These are phyloP conservation scores for Nannobrachium achirus DNA, from an alignment of 2,113 vertebrate species.

Conservation along the genomic window DNA sequence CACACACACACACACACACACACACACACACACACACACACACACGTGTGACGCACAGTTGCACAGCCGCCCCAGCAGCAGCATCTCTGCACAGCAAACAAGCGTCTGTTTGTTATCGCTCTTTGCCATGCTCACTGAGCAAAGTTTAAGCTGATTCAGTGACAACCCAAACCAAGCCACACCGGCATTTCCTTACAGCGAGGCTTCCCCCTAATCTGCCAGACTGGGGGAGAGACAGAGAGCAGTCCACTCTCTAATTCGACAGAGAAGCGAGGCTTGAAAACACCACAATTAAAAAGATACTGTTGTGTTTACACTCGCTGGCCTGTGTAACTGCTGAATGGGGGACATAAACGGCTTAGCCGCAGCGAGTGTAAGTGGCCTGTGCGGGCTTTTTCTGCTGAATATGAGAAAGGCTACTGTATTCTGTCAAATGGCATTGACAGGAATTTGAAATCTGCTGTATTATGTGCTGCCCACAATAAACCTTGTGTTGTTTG, in stretches of 20 bases:
- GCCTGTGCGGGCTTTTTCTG: constrained; percentile 62
- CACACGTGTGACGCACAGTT: constrained; percentile 33
- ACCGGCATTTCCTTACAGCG: constrained; percentile 72
- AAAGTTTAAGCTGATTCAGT: constrained; percentile 85
- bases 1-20: constrained; percentile 38
- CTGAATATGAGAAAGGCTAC: constrained; percentile 61
- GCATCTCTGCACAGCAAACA: constrained; percentile 71
- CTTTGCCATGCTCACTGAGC: constrained; percentile 75
- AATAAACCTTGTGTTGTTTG: constrained; percentile 80
- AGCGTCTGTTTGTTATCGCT: constrained; percentile 77
- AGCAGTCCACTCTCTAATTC: constrained; percentile 74
- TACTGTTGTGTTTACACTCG: constrained; percentile 81
- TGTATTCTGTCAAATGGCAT: constrained; percentile 73
- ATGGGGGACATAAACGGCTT: constrained; percentile 83
- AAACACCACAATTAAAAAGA: constrained; percentile 82
- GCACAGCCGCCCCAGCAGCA: constrained; percentile 41
- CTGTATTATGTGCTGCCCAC: constrained; percentile 70
- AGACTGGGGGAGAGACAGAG: constrained; percentile 62
- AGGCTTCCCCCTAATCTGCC: constrained; percentile 75
- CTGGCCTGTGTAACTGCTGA: constrained; percentile 81
- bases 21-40: constrained; percentile 30
- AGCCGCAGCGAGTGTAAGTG: constrained; percentile 76
- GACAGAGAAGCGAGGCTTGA: constrained; percentile 74
- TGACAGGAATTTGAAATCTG: constrained; percentile 80
- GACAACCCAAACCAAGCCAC: constrained; percentile 77